phyloP scores from a whole-genome alignment of 2,888 invertebrate species.

The Diogma glabrata region DNA sequence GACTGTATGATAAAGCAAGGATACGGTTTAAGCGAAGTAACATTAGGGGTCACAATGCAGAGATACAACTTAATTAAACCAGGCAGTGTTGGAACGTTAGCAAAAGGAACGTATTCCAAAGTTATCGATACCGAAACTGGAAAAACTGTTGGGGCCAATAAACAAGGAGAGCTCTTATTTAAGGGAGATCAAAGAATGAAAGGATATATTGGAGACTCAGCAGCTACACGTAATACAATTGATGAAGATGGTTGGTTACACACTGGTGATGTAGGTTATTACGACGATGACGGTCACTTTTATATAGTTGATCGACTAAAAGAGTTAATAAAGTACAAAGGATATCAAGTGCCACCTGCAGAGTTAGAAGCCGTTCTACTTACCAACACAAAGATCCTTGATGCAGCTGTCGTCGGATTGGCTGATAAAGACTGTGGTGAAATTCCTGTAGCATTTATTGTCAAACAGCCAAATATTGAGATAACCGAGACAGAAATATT shows the following conservation, averaged over 20 bases:
- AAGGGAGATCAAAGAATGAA: constrained; percentile 72
- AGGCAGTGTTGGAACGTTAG: constrained; percentile 56
- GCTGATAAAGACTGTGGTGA: constrained; percentile 64
- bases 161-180: constrained; percentile 74
- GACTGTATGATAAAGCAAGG: constrained; percentile 49
- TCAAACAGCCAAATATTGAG: constrained; percentile 41
- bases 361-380: constrained; percentile 73
- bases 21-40: constrained; percentile 72
- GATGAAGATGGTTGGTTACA: constrained; percentile 65
- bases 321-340: constrained; percentile 85
- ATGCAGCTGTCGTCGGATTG: constrained; percentile 70
- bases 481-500: constrained; percentile 45
- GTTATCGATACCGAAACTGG: constrained; percentile 53
- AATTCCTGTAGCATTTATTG: constrained; percentile 64
- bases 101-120: constrained; percentile 53
- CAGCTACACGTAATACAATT: constrained; percentile 50
- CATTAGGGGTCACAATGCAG: constrained; percentile 43
- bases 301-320: constrained; percentile 77
- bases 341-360: constrained; percentile 75
- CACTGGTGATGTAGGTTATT: constrained; percentile 75
- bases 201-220: constrained; percentile 65
- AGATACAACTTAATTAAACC: constrained; percentile 35
- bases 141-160: constrained; percentile 45
- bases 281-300: constrained; percentile 62
- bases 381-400: constrained; percentile 55